Evolutionary conservation across 2,113 vertebrate species (phyloP).

Genomic region (Falcunculus frontatus): DNA sequence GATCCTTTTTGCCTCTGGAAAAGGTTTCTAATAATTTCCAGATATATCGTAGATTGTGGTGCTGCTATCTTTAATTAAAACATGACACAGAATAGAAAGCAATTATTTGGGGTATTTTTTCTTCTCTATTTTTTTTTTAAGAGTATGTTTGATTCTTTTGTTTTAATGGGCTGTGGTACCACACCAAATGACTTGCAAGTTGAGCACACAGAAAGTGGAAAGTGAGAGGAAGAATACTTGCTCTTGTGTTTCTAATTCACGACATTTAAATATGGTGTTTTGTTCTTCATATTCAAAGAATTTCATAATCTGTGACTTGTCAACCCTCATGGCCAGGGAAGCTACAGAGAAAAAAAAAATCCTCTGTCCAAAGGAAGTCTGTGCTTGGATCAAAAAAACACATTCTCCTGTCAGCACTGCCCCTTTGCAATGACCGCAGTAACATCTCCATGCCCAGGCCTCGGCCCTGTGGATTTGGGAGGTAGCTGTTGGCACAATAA

Average conservation of each 20-base stretch:
- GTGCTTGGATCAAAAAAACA: accelerated
- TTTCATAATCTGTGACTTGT: background rate
- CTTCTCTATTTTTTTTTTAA: background rate
- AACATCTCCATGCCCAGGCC: background rate
- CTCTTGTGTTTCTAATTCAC: slow-evolving; percentile 10
- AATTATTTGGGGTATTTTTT: slow-evolving; percentile 51
- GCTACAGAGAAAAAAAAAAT: background rate
- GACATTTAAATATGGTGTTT: slow-evolving; percentile 30
- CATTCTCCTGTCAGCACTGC: background rate
- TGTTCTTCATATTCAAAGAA: background rate
- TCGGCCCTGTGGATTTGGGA: background rate
- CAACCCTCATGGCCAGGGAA: background rate
- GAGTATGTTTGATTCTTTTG: background rate
- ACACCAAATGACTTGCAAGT: background rate
- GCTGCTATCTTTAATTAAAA: slow-evolving; percentile 79
- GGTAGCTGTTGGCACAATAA: background rate
- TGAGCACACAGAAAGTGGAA: background rate
- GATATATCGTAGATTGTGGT: slow-evolving; percentile 66
- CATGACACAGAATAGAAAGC: slow-evolving; percentile 66
- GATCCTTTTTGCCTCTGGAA: slow-evolving; percentile 73
- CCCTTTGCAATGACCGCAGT: background rate
- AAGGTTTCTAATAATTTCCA: slow-evolving; percentile 76
- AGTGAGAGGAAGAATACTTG: background rate
- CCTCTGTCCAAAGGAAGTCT: background rate
- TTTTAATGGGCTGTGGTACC: slow-evolving; percentile 12